These are phyloP conservation scores for Calliopum simillimum DNA, from an alignment of 2,888 invertebrate species.

Conservation along the genomic window DNA sequence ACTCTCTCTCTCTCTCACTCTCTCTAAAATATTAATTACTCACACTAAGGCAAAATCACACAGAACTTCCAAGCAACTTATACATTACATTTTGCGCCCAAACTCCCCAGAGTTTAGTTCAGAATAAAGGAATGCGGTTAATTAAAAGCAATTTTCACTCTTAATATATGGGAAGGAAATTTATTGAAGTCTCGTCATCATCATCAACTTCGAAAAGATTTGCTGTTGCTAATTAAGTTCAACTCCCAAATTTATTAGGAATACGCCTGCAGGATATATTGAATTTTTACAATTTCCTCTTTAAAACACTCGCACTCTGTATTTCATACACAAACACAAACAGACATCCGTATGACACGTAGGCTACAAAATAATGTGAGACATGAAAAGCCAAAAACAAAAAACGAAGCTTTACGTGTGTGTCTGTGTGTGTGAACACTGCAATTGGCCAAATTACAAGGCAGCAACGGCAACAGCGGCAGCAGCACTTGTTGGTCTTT, in stretches of 20 bases:
- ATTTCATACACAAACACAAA: neutral
- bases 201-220: neutral
- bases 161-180: constrained; percentile 18
- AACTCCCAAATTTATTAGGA: neutral
- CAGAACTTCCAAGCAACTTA: neutral
- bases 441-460: no score
- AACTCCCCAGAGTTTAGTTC: neutral
- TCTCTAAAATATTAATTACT: neutral
- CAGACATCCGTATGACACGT: neutral
- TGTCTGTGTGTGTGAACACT: no score
- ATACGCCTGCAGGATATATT: constrained; percentile 17
- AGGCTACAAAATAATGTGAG: no score
- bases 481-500: no score
- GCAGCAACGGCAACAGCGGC: no score
- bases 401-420: no score
- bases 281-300: neutral
- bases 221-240: no score
- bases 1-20: no score
- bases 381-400: no score
- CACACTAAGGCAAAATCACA: neutral
- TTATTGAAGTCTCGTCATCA: constrained; percentile 5
- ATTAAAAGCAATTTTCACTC: constrained; percentile 27
- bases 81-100: neutral
- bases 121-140: constrained; percentile 9
- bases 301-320: neutral